These are phyloP conservation scores for Heterodera carotae DNA, from an alignment of 1,140 invertebrate genomes.

Conservation along the genomic window DNA sequence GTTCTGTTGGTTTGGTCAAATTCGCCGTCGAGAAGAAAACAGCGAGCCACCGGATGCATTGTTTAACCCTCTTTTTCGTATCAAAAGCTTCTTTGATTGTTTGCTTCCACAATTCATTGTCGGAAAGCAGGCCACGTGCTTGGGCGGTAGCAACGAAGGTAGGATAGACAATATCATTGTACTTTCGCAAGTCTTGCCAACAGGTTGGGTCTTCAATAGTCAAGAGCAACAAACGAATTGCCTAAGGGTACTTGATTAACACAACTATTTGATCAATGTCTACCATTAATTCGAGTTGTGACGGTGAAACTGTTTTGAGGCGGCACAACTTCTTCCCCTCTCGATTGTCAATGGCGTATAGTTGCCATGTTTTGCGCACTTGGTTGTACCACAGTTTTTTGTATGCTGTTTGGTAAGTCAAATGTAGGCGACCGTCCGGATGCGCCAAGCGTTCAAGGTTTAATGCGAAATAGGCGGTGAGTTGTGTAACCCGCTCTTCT, in stretches of 20 bases:
- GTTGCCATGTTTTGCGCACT: not conserved
- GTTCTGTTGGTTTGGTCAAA: not conserved
- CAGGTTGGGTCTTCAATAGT: slow-evolving; percentile 2
- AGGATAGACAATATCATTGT: not conserved
- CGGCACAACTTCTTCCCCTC: not conserved
- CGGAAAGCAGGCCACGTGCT: not conserved
- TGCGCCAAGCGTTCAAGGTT: not conserved
- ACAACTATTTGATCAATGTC: not conserved
- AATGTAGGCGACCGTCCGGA: not conserved
- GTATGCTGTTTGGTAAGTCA: not conserved
- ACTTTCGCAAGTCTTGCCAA: not conserved
- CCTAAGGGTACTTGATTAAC: not conserved
- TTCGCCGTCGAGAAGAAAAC: slow-evolving; percentile 2
- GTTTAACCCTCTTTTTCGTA: not conserved
- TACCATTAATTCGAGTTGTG: not conserved
- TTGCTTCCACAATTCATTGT: not conserved
- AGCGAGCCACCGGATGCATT: not conserved
- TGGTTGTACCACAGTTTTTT: not conserved
- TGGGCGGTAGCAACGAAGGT: not conserved
- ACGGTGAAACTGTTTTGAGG: not conserved
- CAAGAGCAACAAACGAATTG: not conserved
- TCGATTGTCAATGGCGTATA: not conserved
- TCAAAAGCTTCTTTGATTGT: not conserved
- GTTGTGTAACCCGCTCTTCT: not conserved
- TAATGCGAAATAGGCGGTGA: slow-evolving; percentile 1